Base-by-base conservation (phyloP, 2,888 invertebrate genomes). In the Carpatolechia fugitivella region DNA sequence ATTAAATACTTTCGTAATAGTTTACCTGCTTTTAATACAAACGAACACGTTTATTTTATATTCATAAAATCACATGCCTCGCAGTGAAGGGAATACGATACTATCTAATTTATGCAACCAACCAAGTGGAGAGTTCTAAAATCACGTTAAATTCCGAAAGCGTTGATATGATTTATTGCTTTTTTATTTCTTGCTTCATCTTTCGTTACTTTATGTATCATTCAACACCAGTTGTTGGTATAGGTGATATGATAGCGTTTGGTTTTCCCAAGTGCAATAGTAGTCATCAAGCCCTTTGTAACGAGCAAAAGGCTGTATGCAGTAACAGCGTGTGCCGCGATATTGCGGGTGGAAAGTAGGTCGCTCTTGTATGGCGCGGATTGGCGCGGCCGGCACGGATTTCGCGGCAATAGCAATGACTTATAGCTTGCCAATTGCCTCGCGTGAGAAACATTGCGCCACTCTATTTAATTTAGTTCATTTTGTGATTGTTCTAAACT, bases 271-370 rank as follows among this genome's bases (percentile, higher is more conserved):
- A 33, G 30, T 47, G 30, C 47, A 30, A 29, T 11, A 16, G n/a
- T 20, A 30, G 47, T 47, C 47, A 47, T 47, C 47, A 40, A 56
- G 31, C 16, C 48, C 35, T 29, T n/a, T 46, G 52, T n/a, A 20
- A n/a, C 7, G 41, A 62, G 63, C 62, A 60, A 61, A 65, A 60
- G 64, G 59, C 68, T 65, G 72, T 68, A 70, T 72, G 71, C 70
- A 65, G 70, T 64, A 69, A 72, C 62, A 31, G 40, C n/a, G 5
- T 60, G 65, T 65, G 64, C 11, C 11, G 66, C 66, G 68, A 70
- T 65, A 66, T 72, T 76, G 77, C 76, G 74, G 74, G 58, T 66
- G 55, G 64, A 77, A 87, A 75, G 65, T 86, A 76, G 87, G 86
- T 85, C 87, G 81, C 61, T 69, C 63, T 74, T 76, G 76, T 76